Evolutionary conservation across 2,888 invertebrate genomes (phyloP).

Genomic region (Drosophila colorata): DNA sequence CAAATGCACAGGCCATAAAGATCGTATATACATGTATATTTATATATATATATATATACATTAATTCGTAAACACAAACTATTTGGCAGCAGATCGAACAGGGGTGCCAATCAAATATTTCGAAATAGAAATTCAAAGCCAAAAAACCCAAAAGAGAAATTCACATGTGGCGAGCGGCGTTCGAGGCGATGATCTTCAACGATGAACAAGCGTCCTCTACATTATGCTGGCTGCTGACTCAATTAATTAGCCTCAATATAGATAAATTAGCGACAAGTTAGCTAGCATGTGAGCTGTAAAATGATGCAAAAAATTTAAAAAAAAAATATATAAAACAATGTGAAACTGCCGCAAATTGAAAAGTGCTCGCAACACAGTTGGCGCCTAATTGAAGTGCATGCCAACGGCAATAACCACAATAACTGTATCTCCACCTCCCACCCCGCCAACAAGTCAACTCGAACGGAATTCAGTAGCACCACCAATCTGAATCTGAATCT

Average conservation of each 20-base stretch:
- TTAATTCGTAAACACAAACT: conserved; percentile 22
- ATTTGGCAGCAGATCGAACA: conserved; percentile 45
- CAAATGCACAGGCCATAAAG: conserved; percentile 48
- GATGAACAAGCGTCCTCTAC: conserved; percentile 34
- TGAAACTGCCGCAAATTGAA: conserved; percentile 62
- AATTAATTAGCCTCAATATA: conserved; percentile 76
- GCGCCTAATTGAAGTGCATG: conserved; percentile 77
- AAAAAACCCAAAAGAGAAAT: conserved; percentile 27
- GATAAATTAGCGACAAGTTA: conserved; percentile 68
- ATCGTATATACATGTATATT: conserved; percentile 17
- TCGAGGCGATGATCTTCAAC: conserved; percentile 55
- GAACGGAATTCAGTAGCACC: conserved; percentile 17
- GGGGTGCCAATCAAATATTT: conserved; percentile 48
- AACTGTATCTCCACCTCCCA: neutral
- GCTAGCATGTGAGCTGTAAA: conserved; percentile 33
- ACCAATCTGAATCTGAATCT: neutral
- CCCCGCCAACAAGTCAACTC: conserved; percentile 2
- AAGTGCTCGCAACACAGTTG: conserved; percentile 59
- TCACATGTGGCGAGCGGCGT: conserved; percentile 14
- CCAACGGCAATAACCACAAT: conserved; percentile 36
- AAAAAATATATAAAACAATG: conserved; percentile 26
- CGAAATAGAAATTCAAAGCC: conserved; percentile 48
- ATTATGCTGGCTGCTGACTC: conserved; percentile 48
- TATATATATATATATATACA: conserved; percentile 4
- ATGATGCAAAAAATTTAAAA: conserved; percentile 30